A percentile compares a stretch with the other conserved stretches of the same genome.
Conservation (phyloP, 2,888 invertebrate species). For the Cosmia trapezina region DNA sequence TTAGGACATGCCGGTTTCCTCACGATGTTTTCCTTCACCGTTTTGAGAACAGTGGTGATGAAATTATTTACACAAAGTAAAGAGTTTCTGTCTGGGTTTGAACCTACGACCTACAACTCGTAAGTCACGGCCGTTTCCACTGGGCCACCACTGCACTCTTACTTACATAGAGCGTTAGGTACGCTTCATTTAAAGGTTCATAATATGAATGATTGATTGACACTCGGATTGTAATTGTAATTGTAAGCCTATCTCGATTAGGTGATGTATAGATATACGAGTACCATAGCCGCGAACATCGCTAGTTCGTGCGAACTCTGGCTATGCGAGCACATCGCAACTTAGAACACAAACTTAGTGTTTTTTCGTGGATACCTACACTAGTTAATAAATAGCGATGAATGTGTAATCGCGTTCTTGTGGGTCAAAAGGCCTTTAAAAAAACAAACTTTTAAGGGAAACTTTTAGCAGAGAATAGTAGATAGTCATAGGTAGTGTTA, state of each 20-base stretch:
- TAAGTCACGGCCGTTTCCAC: no score
- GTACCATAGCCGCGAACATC: background rate
- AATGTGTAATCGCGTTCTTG: background rate
- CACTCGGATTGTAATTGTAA: background rate
- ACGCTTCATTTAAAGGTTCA: background rate
- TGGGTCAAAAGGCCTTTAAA: background rate
- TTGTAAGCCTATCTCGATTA: background rate
- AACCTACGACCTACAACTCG: no score
- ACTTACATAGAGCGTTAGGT: background rate
- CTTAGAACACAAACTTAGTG: no score
- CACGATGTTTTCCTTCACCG: no score
- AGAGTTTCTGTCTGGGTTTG: no score
- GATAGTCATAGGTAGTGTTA: background rate
- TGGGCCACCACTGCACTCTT: no score
- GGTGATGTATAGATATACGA: background rate
- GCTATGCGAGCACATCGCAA: background rate
- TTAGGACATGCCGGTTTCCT: no score
- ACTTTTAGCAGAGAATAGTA: constrained; percentile 1
- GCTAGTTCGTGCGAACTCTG: background rate
- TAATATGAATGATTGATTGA: constrained; percentile 12
- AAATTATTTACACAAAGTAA: no score
- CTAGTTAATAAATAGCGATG: background rate
- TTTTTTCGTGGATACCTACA: background rate
- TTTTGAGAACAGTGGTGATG: no score
- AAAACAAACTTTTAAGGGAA: background rate